phyloP scores from a whole-genome alignment of 1,140 invertebrate genomes.

The Scylla paramamosain region DNA sequence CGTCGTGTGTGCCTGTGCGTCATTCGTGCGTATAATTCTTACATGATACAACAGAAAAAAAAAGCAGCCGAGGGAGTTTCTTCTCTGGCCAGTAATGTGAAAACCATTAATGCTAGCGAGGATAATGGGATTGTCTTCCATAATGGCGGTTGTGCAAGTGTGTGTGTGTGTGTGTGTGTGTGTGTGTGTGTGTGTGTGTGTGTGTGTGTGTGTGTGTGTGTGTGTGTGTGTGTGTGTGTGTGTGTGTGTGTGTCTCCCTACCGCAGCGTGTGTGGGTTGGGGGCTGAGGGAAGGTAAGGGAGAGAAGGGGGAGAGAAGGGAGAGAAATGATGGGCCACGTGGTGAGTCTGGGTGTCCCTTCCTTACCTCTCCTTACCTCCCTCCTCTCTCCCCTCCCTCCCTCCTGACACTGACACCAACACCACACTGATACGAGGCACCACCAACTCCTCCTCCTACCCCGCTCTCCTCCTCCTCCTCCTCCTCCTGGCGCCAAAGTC shows the following conservation, averaged over 20 bases:
- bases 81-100: constrained; percentile 18
- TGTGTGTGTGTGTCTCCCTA: too few species aligned
- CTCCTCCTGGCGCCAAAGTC: neutral
- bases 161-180: constrained; percentile 44
- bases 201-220: constrained; percentile 36
- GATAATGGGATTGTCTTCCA: constrained; percentile 1
- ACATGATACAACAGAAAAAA: neutral
- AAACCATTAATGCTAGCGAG: constrained; percentile 39
- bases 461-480: neutral
- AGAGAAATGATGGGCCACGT: neutral
- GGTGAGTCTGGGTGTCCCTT: neutral
- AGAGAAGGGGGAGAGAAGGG: neutral
- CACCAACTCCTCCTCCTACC: neutral
- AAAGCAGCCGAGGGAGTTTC: neutral
- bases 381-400: neutral
- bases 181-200: too few species aligned
- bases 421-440: neutral
- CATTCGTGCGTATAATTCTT: constrained; percentile 46
- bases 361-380: neutral
- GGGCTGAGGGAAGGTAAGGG: too few species aligned
- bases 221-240: constrained; percentile 31
- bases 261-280: too few species aligned
- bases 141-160: constrained; percentile 16
- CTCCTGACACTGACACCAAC: neutral
- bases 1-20: constrained; percentile 31